Evolutionary conservation across 2,888 invertebrate species (phyloP).

Genomic region (Acanthococcus lagerstroemiae): DNA sequence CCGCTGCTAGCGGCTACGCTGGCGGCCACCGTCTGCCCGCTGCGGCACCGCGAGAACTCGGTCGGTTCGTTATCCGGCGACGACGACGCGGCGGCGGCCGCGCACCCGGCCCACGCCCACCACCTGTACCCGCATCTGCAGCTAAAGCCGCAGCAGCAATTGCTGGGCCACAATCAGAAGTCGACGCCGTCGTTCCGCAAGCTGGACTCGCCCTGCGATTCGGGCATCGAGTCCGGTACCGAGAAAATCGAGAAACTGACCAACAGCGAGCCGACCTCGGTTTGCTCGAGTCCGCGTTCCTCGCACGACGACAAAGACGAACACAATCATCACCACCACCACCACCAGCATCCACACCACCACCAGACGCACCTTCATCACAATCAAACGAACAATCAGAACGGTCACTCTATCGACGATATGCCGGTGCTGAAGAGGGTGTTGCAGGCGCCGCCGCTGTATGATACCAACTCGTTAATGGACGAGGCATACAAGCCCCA

Average conservation of each 20-base stretch:
- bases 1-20: conserved; percentile 65
- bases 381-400: conserved; percentile 35
- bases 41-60: conserved; percentile 65
- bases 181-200: conserved; percentile 48
- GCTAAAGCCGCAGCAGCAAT: conserved; percentile 24
- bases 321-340: conserved; percentile 48
- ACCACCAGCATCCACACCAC: conserved; percentile 35
- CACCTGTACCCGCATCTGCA: conserved; percentile 24
- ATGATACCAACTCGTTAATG: conserved; percentile 83
- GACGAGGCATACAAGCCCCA: conserved; percentile 92
- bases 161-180: conserved; percentile 32
- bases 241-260: conserved; percentile 68
- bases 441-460: conserved; percentile 80
- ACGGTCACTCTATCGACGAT: conserved; percentile 54
- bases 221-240: conserved; percentile 86
- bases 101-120: conserved; percentile 26
- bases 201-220: conserved; percentile 83
- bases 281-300: conserved; percentile 78
- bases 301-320: conserved; percentile 60
- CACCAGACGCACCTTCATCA: conserved; percentile 43
- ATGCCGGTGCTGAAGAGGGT: conserved; percentile 91
- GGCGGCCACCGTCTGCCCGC: conserved; percentile 59
- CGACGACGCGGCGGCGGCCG: conserved; percentile 54
- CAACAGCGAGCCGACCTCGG: conserved; percentile 57
- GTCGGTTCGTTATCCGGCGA: conserved; percentile 59